phyloP scores from a whole-genome alignment of 2,797 vertebrate species.

The Thaleichthys pacificus region DNA sequence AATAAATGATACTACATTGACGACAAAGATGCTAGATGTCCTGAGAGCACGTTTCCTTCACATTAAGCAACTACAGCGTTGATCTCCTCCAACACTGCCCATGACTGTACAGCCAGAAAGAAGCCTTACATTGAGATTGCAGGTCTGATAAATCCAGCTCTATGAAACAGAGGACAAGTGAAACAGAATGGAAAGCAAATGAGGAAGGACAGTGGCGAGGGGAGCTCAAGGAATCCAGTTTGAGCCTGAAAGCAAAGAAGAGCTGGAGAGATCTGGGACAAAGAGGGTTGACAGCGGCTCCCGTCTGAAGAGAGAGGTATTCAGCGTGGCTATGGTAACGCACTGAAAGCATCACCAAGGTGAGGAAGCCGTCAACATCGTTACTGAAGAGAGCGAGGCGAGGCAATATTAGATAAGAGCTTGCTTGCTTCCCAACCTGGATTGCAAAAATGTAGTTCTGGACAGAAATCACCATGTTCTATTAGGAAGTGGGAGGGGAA shows the following conservation, averaged over 20 bases:
- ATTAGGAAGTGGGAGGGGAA: neutral
- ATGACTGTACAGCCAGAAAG: too few species aligned
- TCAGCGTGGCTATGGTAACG: slow-evolving; percentile 61
- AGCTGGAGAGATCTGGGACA: slow-evolving; percentile 40
- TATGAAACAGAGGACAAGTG: neutral
- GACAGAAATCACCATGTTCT: too few species aligned
- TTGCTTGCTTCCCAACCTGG: neutral
- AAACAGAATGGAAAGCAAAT: slow-evolving; percentile 9
- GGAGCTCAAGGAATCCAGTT: neutral
- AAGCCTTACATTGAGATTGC: neutral
- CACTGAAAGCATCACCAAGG: slow-evolving; percentile 47
- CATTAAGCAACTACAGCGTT: too few species aligned
- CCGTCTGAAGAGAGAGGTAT: slow-evolving; percentile 31
- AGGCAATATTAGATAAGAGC: slow-evolving; percentile 5
- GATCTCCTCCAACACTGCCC: neutral
- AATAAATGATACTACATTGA: neutral
- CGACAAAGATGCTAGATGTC: neutral
- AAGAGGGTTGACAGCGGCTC: slow-evolving; percentile 32
- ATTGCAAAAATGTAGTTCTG: neutral
- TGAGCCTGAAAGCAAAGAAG: slow-evolving; percentile 9
- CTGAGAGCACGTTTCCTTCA: too few species aligned
- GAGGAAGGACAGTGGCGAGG: too few species aligned
- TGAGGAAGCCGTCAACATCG: slow-evolving; percentile 43
- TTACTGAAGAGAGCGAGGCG: slow-evolving; percentile 13
- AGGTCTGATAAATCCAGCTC: neutral